Evolutionary conservation across 2,113 vertebrate species (phyloP), one percentile per base, ranked within the genome.

Genomic region (Apus apus): DNA sequence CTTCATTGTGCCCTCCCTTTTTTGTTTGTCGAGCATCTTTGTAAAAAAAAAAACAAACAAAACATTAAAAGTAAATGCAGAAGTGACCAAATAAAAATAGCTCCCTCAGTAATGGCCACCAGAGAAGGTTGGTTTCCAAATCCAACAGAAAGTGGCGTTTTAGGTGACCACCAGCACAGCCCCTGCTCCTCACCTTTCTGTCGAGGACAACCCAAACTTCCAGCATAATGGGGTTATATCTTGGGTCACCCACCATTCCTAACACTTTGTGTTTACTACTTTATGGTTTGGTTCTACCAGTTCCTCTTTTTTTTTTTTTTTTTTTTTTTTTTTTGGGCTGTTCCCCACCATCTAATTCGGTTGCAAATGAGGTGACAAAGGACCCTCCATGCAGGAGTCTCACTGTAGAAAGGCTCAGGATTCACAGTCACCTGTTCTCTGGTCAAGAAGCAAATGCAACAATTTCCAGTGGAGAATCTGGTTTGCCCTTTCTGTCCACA

Each of bases 141-240:
- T 18, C 34, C 53, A 83, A 40, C 3, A 16, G 23, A 45, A 27
- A 57, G 27, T 1, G 7, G 50, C 30, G 62, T 5, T 43, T 50
- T 27, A 1, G 3, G 34, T 38, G 38, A 2, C 22, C 13, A 6
- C 43, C 20, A 1, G 70, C 18, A 0, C 54, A 27, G 46, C 12
- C 22, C 2, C 34, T 48, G 62, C 61, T 83, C 38, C 34, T 64
- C 45, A 34, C 60, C 38, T 36, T 48, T 17, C 40, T 67, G 43
- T 36, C 13, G 26, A 10, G 51, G 15, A 3, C 14, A 14, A 4
- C 87, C 75, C 75, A 22, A 5, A 26, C 46, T 56, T 54, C 20
- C 53, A 60, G 21, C 3, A 0, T 4, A 3, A 32, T 10, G 27
- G 25, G 60, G 5, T 77, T 53, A 14, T 13, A 2, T 70, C 45